These are phyloP conservation scores for Zaprionus bogoriensis DNA, from an alignment of 2,888 invertebrate species.

Conservation along the genomic window DNA sequence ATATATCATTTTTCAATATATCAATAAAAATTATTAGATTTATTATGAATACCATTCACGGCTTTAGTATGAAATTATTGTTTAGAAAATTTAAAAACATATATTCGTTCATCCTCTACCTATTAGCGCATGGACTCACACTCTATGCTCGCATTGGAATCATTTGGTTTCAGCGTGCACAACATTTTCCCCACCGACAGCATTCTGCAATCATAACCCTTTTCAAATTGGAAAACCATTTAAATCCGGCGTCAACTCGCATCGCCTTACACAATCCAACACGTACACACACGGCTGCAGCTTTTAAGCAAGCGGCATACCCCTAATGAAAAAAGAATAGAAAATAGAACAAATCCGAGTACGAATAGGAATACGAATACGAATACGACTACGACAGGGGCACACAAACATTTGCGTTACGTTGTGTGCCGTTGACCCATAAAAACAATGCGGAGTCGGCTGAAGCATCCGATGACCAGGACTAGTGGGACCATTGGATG, in stretches of 20 bases:
- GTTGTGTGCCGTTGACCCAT: constrained; percentile 67
- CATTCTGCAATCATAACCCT: constrained; percentile 27
- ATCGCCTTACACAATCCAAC: constrained; percentile 43
- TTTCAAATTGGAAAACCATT: constrained; percentile 45
- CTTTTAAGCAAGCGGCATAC: not conserved
- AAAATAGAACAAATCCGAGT: constrained; percentile 13
- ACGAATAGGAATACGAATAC: too few species aligned
- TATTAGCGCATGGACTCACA: not conserved
- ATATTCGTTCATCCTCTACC: too few species aligned
- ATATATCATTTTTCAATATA: too few species aligned
- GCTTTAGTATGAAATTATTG: too few species aligned
- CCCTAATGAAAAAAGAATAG: constrained; percentile 7
- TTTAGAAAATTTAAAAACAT: too few species aligned
- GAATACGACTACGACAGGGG: too few species aligned
- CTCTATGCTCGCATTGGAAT: not conserved
- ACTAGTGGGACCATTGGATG: constrained; percentile 4
- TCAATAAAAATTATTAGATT: too few species aligned
- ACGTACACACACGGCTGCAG: constrained; percentile 33
- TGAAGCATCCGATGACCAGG: constrained; percentile 16
- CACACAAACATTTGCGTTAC: constrained; percentile 49
- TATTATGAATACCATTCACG: too few species aligned
- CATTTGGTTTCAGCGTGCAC: not conserved
- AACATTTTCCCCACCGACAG: constrained; percentile 2
- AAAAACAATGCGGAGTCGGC: constrained; percentile 43
- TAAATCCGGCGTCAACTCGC: constrained; percentile 38